Evolutionary conservation across 2,113 vertebrate genomes (phyloP).

Genomic region (rabbit (Oryctolagus cuniculus)): mOryCun1.1 NC_091450.1:43263001-43263500

Average conservation of each 20-base stretch:
- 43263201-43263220: constrained; percentile 91
- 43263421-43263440: constrained; percentile 73
- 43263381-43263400: constrained; percentile 58
- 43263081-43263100: constrained; percentile 90
- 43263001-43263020: neutral
- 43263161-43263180: constrained; percentile 88
- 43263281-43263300: rapidly evolving
- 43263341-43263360: neutral
- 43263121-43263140: constrained; percentile 88
- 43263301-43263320: neutral
- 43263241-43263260: constrained; percentile 90
- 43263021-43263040: neutral
- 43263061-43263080: constrained; percentile 83
- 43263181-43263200: constrained; percentile 87
- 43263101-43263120: constrained; percentile 89
- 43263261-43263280: too few species aligned
- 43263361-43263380: constrained; percentile 78
- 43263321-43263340: neutral
- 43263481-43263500: constrained; percentile 60
- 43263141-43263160: constrained; percentile 91
- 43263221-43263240: constrained; percentile 89
- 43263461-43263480: constrained; percentile 77
- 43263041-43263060: constrained; percentile 88
- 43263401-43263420: constrained; percentile 37
- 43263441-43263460: constrained; percentile 70